A percentile compares a stretch with the other conserved stretches of the same genome.
phyloP scores from a whole-genome alignment of 1,140 invertebrate genomes.

The Drosophila kurseongensis region DNA sequence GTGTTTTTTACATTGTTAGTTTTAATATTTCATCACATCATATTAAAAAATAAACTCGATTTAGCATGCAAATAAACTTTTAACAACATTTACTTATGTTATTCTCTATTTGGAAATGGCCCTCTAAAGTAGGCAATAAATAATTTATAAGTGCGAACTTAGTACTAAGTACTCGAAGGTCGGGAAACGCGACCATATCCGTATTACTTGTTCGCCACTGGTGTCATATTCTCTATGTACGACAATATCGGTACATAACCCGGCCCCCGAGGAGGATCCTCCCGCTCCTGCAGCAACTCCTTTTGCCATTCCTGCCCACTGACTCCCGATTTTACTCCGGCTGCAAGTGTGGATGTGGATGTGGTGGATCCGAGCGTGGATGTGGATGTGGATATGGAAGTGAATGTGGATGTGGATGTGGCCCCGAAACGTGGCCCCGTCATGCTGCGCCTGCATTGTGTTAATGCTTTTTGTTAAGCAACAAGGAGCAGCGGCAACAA shows the following conservation, averaged over 20 bases:
- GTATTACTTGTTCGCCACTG: conserved; percentile 13
- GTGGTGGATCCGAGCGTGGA: conserved; percentile 6
- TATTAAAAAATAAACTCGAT: too few relatives aligned
- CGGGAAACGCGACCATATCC: background rate
- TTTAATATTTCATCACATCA: too few relatives aligned
- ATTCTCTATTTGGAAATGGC: background rate
- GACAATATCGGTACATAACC: conserved; percentile 80
- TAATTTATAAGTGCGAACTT: background rate
- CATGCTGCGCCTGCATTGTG: conserved; percentile 81
- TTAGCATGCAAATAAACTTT: too few relatives aligned
- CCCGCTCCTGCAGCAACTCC: conserved; percentile 16
- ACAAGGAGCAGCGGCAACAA: conserved; percentile 52
- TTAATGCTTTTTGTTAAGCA: conserved; percentile 83
- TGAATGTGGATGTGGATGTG: conserved; percentile 44
- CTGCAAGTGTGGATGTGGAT: conserved; percentile 19
- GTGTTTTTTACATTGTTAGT: too few relatives aligned
- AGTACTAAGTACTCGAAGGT: conserved; percentile 11
- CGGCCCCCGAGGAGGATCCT: conserved; percentile 58
- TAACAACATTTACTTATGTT: too few relatives aligned
- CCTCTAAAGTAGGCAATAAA: background rate
- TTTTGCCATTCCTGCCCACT: conserved; percentile 16
- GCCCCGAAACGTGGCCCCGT: conserved; percentile 63
- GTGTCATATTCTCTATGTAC: conserved; percentile 67
- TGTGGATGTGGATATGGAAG: conserved; percentile 15
- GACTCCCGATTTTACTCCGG: conserved; percentile 36